phyloP scores from a whole-genome alignment of 2,888 invertebrate genomes.

The Drosophila yooni region DNA sequence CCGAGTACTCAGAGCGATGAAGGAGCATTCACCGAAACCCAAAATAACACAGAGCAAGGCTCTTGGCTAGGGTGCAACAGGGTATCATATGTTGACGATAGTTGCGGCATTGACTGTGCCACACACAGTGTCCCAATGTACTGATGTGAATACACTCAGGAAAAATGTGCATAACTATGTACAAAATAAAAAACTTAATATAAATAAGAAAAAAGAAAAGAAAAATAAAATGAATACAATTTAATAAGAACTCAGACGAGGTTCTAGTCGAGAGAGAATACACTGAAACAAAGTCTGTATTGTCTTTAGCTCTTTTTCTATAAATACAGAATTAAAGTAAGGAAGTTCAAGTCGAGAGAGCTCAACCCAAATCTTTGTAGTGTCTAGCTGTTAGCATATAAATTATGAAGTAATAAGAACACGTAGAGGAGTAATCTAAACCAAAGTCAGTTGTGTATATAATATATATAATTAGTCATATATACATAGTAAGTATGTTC shows the following conservation, averaged over 20 bases:
- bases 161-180: neutral
- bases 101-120: slow-evolving; percentile 39
- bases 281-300: neutral
- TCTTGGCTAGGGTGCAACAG: slow-evolving; percentile 15
- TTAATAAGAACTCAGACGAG: neutral
- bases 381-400: no score
- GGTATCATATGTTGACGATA: slow-evolving; percentile 28
- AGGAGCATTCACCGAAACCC: slow-evolving; percentile 50
- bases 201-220: fast-evolving
- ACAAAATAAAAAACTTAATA: neutral
- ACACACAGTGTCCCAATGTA: slow-evolving; percentile 27
- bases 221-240: neutral
- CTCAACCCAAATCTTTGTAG: no score
- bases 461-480: neutral
- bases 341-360: neutral
- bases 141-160: neutral
- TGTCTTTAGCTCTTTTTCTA: neutral
- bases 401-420: neutral
- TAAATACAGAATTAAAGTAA: neutral
- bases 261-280: neutral
- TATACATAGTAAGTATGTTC: neutral
- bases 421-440: neutral
- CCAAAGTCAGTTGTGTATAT: neutral
- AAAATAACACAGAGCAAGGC: slow-evolving; percentile 36
- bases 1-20: slow-evolving; percentile 13